Base-by-base conservation (phyloP, 2,888 invertebrate genomes). In the Altica lythri region DNA sequence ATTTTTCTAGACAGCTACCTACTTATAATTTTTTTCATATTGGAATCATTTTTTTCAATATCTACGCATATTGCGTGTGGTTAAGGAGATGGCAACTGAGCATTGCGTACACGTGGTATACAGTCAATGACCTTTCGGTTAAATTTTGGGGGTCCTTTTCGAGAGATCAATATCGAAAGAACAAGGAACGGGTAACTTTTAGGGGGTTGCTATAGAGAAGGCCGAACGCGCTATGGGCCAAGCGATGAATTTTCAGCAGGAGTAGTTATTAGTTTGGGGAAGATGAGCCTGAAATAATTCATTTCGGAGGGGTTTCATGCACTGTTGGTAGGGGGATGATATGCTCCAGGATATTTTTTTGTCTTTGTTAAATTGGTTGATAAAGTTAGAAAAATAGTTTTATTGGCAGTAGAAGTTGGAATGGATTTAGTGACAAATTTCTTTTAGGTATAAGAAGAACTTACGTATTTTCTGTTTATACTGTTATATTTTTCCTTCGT, bases 41-140 rank as follows among this genome's bases (percentile, higher is more conserved):
- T n/a, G n/a, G n/a, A n/a, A n/a, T n/a, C n/a, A n/a, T n/a, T n/a
- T n/a, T n/a, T n/a, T 30, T 30, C 12, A 2, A 30, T 12, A 30
- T 9, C 10, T 13, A 13, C 30, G 30, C 12, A 12, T 30, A 37
- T 18, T 37, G 40, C 25, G 40, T 40, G 22, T 25, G 40, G 2
- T 25, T 9, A 13, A 14, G 40, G 22, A 4, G 4, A 40, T 12
- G 40, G 40, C 40, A 40, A 40, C 40, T 19, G 12, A 40, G 40
- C 40, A 12, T 13, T 22, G 19, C 19, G 49, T 40, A 30, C 71
- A 72, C 72, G 70, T 70, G 70, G n/a, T 65, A 61, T 53, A 48
- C 30, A 64, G 69, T 70, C 69, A 57, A 61, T 61, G 68, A 70
- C 65, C 67, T 60, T 57, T 53, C 50, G 52, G 44, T 44, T 47